Percentiles rank a stretch among this genome's conserved stretches.
Evolutionary conservation across 2,888 invertebrate species (phyloP).

Genomic region (Pammene aurita): DNA sequence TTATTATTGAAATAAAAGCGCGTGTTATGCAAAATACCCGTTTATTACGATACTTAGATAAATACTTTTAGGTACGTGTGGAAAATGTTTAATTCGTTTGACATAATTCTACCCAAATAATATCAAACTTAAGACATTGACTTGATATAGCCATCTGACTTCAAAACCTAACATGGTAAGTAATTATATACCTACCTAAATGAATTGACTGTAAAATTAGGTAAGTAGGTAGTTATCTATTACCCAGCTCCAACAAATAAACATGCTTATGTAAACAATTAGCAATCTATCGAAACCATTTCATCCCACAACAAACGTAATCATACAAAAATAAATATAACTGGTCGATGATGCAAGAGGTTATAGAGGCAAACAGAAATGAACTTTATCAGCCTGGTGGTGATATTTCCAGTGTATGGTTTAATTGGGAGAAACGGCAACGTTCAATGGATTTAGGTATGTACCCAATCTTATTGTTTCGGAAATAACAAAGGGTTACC

Average conservation of each 20-base stretch:
- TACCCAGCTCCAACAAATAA: too few species aligned
- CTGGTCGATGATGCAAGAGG: constrained; percentile 1
- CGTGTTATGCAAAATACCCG: too few species aligned
- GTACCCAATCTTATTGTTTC: not conserved
- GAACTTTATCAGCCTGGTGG: not conserved
- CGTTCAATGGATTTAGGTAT: not conserved
- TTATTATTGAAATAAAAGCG: too few species aligned
- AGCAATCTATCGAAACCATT: not conserved
- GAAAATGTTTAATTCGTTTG: too few species aligned
- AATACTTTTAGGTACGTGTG: too few species aligned
- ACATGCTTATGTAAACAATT: not conserved
- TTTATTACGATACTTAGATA: too few species aligned
- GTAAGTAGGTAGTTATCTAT: too few species aligned
- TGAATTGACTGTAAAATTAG: too few species aligned
- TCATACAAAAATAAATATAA: not conserved
- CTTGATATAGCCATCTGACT: too few species aligned
- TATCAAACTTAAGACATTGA: too few species aligned
- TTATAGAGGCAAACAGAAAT: constrained; percentile 8
- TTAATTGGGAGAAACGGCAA: not conserved
- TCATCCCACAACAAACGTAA: not conserved
- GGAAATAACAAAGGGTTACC: too few species aligned
- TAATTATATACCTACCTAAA: not conserved
- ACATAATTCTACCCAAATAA: too few species aligned
- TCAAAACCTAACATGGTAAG: not conserved
- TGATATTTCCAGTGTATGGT: not conserved